A percentile compares a stretch with the other conserved stretches of the same genome.
Conservation (phyloP, 2,113 vertebrate genomes). For the Neotoma lepida region DNA sequence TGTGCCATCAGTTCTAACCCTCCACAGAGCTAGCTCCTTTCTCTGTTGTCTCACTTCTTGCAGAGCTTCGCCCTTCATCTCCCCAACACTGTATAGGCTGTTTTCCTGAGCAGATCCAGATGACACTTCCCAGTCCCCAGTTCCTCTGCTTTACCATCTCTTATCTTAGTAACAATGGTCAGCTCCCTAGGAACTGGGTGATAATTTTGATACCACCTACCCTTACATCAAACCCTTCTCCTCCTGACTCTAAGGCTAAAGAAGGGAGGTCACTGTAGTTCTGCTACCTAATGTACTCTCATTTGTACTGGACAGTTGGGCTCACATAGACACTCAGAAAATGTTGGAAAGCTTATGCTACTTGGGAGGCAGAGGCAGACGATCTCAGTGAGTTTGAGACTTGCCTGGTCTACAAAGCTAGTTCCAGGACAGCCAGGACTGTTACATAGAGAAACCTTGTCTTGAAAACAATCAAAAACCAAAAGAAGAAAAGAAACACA, state of each 20-base stretch:
- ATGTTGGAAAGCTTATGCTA: not conserved
- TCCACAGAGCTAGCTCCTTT: not conserved
- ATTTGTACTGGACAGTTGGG: not conserved
- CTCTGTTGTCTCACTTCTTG: not conserved
- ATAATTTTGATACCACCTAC: not conserved
- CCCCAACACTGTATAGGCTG: not conserved
- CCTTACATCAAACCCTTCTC: not conserved
- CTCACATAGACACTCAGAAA: not conserved
- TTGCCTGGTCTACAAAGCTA: too few species aligned
- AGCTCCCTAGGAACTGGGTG: not conserved
- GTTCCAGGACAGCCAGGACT: too few species aligned
- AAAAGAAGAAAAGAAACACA: not conserved
- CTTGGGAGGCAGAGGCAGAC: too few species aligned
- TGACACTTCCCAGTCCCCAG: too few species aligned
- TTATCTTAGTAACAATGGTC: not conserved
- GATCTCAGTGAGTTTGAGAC: too few species aligned
- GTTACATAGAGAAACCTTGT: too few species aligned
- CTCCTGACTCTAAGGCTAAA: not conserved
- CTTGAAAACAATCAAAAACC: too few species aligned
- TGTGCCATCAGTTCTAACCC: not conserved
- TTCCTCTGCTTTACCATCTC: not conserved
- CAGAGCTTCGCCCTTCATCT: not conserved
- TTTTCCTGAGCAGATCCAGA: not conserved
- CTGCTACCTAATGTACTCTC: not conserved
- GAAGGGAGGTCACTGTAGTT: not conserved